Base-by-base conservation (phyloP, 2,797 vertebrate species). In the Acipenser transmontanus region DNA sequence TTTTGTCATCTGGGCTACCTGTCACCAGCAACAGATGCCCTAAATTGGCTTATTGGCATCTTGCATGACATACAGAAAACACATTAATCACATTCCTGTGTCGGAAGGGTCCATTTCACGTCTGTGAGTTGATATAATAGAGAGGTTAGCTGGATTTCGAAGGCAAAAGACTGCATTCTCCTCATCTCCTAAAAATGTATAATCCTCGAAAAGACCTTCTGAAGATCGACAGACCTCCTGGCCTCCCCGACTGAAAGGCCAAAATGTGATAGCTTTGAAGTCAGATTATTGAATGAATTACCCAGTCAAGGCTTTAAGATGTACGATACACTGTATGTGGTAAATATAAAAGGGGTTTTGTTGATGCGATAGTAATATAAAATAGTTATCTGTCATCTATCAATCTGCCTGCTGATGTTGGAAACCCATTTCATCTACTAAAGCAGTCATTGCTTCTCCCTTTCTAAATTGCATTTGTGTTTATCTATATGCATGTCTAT, bases 161-260 rank as follows among this genome's bases (percentile, higher is more conserved):
- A 62, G 50, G 61, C 49, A 13, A 49, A 62, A 47, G 50, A 34
- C 7, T 48, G 47, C 60, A 59, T 61, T 62, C 48, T 12, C 50
- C 12, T 62, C 47, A n/a, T 48, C 49, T 54, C 52, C 52, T 60
- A 66, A 57, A 60, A 17, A 11, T 56, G 10, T 60, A n/a, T 68
- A 59, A 69, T 74, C 78, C 69, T 73, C 66, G 1, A 1, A 73
- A 80, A 73, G 66, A 61, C 13, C 1, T 48, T 72, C 50, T 62
- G 69, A 70, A 67, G 67, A 73, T 81, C 78, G 72, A 74, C 73
- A 72, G 71, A 59, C 48, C 8, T 71, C 71, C 69, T 68, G 67
- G 13, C 67, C 61, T 74, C 67, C 68, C 70, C 62, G 54, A 66
- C 71, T 74, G 62, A 50, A 78, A 68, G 64, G 71, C 68, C 54